Base-by-base conservation (phyloP, 2,888 invertebrate genomes). In the Sisyra nigra region DNA sequence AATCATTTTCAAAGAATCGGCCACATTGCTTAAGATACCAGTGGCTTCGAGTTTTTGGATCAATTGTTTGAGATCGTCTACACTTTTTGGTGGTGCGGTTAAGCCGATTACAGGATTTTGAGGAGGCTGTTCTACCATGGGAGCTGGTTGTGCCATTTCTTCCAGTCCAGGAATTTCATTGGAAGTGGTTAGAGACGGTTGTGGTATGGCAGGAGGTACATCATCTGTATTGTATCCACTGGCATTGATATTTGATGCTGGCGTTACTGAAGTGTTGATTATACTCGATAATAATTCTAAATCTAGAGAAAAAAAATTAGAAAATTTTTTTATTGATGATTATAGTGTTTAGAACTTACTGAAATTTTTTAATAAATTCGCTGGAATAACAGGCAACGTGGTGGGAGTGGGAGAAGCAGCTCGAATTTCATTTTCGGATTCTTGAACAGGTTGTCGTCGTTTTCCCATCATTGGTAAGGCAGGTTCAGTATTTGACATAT, bases 11-110 rank as follows among this genome's bases (percentile, higher is more conserved):
- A 57, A 57, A 29, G 51, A 32, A 34, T 40, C 41, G 47, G 37
- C 14, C 34, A 44, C 11, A 54, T 56, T 11, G 18, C 68, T 73
- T 30, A 87, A 74, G 40, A 87, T 78, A n/a, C 87, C 93, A 2
- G 84, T 81, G 0, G 83, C 83, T 1, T 92, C 78, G 6, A 94
- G 63, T 59, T 87, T 86, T 47, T 84, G 80, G 57, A 91, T 85
- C 19, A 94, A 64, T 50, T 87, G 86, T 47, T 74, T 80, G 17
- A 94, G 81, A 54, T 89, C 85, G 2, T 79, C 59, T 44, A 63
- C 61, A 18, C 52, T 44, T 6, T 55, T 44, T 17, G 50, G 48
- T 37, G 49, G 40, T 33, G 40, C 43, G 13, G 59, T 56, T 36
- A 56, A 46, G 15, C 62, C 58, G 1, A 68, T 55, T 9, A 57